Evolutionary conservation across 2,113 vertebrate species (phyloP), one percentile per base, ranked within the genome.

Genomic region (Anoura caudifer): DNA sequence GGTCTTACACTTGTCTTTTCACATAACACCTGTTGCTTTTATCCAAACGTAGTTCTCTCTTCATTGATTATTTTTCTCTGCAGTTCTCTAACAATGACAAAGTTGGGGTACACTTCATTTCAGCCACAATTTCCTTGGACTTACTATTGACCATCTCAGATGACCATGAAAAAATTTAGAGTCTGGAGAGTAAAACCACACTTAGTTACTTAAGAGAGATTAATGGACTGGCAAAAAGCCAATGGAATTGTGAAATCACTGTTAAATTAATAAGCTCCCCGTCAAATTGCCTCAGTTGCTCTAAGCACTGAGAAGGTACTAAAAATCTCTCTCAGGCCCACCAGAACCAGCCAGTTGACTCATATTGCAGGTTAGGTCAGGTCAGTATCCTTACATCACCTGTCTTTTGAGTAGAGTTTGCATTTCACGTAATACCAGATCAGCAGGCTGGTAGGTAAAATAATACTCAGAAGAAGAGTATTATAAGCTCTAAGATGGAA

Each of bases 141-240:
- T 96, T n/a, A 87, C 12, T 63, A 54, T 84, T 90, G 87, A 84
- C 56, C 50, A 86, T 91, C 56, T 72, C 88, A 95, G 87, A 84
- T 87, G 79, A 81, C 26, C 52, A 26, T 15, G 65, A 4, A 92
- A 77, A 84, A 69, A 94, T 16, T 50, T 17, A 93, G n/a, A 86
- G 17, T 28, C 83, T 84, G 13, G 14, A 92, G 31, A 90, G 80
- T 80, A 95, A 92, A 96, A 59, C 5, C 41, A 61, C 47, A 75
- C 43, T 63, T 59, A 73, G 33, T 28, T 95, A 69, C 65, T 85
- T 82, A 54, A 50, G 17, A 87, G 33, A 63, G 82, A 56, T 88
- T 54, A 92, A 67, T 59, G 65, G 61, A n/a, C 72, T 69, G 91
- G 82, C 81, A 41, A 4, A 61, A 82, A 52, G 67, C 61, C 93